Base-by-base conservation (phyloP, 2,113 vertebrate genomes). In the Spheniscus mendiculus region DNA sequence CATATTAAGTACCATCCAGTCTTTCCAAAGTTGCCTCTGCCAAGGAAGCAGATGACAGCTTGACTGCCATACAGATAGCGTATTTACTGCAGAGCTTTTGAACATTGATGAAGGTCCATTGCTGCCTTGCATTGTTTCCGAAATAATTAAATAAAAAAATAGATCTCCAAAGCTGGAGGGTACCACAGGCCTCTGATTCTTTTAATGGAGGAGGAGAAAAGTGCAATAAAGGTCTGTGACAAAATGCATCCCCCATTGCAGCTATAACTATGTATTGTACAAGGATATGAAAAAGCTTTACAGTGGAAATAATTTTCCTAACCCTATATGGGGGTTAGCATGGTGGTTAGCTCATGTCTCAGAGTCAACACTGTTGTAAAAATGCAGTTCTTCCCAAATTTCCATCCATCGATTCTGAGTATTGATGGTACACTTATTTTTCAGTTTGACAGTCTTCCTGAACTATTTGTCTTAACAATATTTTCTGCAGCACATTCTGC, bases 21-120 rank as follows among this genome's bases (percentile, higher is more conserved):
- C 34, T 76, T 91, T 92, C 70, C 58, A 87, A 92, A 94, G 92
- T 82, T 89, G 69, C 52, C 25, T 92, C 72, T 91, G 27, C 65
- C 25, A 53, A 71, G 22, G 71, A 87, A 83, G 56, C 25, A 89
- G 67, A 82, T 5, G 4, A 84, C 61, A 91, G 40, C 44, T 76
- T 70, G 47, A 84, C 56, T 91, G 61, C 56, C 34, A 40, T 69
- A 87, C 56, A 72, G 56, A 65, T 2, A 0, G 12, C 8, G 19
- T 66, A 78, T 50, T 81, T 88, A 74, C 44, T 55, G 67, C 26
- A 56, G 83, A 84, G 18, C 14, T 94, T 89, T 79, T 52, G 61
- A 87, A 52, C 49, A 49, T 1, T 67, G 44, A 44, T 84, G 38
- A 82, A 21, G 30, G 40, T 85, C 89, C 91, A 17, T 50, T 78